A percentile compares a stretch with the other conserved stretches of the same genome.
Evolutionary conservation across 1,140 invertebrate species (phyloP).

Genomic region (Muscidifurax raptorellus): DNA sequence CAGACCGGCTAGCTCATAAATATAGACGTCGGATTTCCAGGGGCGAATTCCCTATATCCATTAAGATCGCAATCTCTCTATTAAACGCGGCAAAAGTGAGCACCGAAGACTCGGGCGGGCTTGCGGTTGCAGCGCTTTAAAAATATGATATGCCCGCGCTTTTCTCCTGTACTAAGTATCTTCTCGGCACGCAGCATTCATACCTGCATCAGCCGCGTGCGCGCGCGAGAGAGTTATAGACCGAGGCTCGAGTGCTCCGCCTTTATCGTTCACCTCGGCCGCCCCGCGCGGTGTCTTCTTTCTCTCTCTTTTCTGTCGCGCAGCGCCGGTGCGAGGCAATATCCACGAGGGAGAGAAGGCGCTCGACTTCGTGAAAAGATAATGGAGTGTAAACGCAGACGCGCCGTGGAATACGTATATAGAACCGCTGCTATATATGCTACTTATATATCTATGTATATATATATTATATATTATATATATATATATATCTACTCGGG

Average conservation of each 20-base stretch:
- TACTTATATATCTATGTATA: no score
- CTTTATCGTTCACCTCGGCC: slow-evolving; percentile 39
- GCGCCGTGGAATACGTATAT: slow-evolving; percentile 34
- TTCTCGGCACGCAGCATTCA: no score
- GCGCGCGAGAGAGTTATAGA: neutral
- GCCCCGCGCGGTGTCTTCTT: neutral
- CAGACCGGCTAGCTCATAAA: no score
- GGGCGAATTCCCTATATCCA: no score
- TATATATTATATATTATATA: no score
- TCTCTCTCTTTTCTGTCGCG: slow-evolving; percentile 16
- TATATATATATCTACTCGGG: neutral
- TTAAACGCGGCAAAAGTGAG: no score
- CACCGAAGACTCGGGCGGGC: neutral
- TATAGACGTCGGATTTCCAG: no score
- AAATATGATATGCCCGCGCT: slow-evolving; percentile 20
- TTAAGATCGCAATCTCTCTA: no score
- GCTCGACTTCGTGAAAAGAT: slow-evolving; percentile 47
- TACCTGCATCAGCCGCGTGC: no score
- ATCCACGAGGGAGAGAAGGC: neutral
- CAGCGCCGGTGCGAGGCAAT: slow-evolving; percentile 12
- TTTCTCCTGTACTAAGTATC: neutral
- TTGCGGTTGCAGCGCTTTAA: neutral
- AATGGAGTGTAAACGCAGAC: slow-evolving; percentile 52
- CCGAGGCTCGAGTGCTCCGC: neutral
- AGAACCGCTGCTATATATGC: neutral